Conservation (phyloP, 2,888 invertebrate species). For the Amaurobius ferox region DNA sequence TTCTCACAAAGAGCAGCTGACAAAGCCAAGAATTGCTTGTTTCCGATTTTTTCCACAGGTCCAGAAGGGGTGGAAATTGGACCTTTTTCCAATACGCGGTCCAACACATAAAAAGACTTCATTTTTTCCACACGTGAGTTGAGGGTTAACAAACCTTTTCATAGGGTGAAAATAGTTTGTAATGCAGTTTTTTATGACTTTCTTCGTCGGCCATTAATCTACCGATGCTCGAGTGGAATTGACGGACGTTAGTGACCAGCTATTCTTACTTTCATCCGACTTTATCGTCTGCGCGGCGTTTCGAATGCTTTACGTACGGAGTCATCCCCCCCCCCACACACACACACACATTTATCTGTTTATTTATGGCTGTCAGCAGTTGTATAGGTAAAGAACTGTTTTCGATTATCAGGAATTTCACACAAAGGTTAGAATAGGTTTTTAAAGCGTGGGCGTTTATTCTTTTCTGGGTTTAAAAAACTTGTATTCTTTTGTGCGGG, state of each 20-base stretch:
- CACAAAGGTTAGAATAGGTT: too few relatives aligned
- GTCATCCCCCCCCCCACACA: too few relatives aligned
- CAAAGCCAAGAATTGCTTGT: constrained; percentile 35
- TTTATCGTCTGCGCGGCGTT: neutral
- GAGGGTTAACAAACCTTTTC: constrained; percentile 69
- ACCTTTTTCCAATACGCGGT: constrained; percentile 38
- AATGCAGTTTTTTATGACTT: constrained; percentile 34
- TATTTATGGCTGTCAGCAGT: too few relatives aligned
- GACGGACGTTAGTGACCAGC: constrained; percentile 30
- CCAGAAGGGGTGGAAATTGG: constrained; percentile 17
- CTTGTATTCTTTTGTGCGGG: too few relatives aligned
- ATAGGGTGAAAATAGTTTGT: constrained; percentile 65
- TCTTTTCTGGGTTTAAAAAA: too few relatives aligned
- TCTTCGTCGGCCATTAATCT: constrained; percentile 55
- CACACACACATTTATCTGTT: too few relatives aligned
- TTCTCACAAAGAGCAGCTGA: constrained; percentile 31
- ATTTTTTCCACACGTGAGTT: constrained; percentile 52
- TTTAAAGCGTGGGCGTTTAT: too few relatives aligned
- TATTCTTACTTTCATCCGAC: neutral
- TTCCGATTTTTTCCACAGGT: constrained; percentile 5
- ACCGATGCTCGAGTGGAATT: constrained; percentile 28
- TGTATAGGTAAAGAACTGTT: too few relatives aligned
- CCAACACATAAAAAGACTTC: constrained; percentile 30
- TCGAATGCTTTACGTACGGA: neutral
- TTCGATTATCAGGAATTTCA: too few relatives aligned